Evolutionary conservation across 2,888 invertebrate species (phyloP), one percentile per base, ranked within the genome.

Genomic region (Achlya flavicornis): DNA sequence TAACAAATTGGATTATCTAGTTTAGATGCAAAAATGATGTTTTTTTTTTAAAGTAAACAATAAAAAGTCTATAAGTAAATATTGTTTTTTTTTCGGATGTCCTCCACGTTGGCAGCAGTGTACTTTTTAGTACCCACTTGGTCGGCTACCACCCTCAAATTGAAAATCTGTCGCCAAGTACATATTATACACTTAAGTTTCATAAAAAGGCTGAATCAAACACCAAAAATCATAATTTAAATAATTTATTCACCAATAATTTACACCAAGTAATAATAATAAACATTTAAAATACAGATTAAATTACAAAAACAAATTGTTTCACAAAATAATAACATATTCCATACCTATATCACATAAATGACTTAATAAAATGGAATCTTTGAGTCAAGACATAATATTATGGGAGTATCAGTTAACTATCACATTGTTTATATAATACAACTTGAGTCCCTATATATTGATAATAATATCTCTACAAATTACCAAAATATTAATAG

Each of bases 191-290:
- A n/a, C n/a, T n/a, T n/a, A n/a, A n/a, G n/a, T n/a, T n/a, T n/a
- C n/a, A n/a, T n/a, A n/a, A n/a, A n/a, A n/a, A n/a, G n/a, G n/a
- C n/a, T n/a, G n/a, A n/a, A n/a, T 67, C 73, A 79, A 73, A 72
- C 66, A 65, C 63, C 60, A 62, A 62, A 57, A 58, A 61, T 69
- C 71, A 76, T 80, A 78, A 79, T 84, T 86, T 83, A 80, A 89
- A 88, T 87, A 85, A 87, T 92, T 88, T 90, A 90, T 87, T 87
- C 86, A 88, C 88, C 81, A 86, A 87, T 88, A 88, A 87, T 85
- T 87, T 88, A 91, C 88, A 92, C 87, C 81, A 78, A 83, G 74
- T 80, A 84, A 81, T 75, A 84, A 81, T 75, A 61, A 61, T 75
- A 71, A 73, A 75, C 73, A 79, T 77, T 79, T 76, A 61, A 78